Evolutionary conservation across 2,888 invertebrate genomes (phyloP), one percentile per base, ranked within the genome.

Genomic region (Melipona bicolor): DNA sequence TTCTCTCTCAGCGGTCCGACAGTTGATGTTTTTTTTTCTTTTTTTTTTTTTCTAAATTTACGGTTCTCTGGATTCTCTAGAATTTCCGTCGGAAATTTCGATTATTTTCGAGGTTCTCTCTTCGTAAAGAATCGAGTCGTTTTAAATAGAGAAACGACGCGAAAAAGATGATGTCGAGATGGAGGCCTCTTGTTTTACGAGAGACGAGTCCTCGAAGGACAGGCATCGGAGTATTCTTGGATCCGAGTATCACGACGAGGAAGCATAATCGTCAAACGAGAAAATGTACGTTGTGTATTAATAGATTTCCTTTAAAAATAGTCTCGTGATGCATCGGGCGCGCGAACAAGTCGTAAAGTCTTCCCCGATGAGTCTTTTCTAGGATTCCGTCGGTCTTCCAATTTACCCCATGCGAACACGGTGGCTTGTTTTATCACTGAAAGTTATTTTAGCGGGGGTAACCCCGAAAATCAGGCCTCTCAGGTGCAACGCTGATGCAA

Each of bases 201-300:
- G 43, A 43, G 74, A 56, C 56, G 70, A 82, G 75, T 74, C 64
- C 59, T 81, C 54, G 82, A 70, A 43, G 70, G 83, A 76, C 54
- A 49, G 61, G 0, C 62, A 61, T n/a, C 2, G 50, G 36, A 27
- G 70, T 83, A 83, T 83, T 83, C 83, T 83, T 71, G 65, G 82
- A 82, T 2, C 17, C 54, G 65, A 83, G 70, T 75, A 61, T 78
- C 74, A 67, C 65, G 78, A 67, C 52, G 70, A 59, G 74, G 78
- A 71, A 67, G 71, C 78, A 78, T 67, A 67, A 78, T 79, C 74
- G 79, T 83, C 50, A 71, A 84, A 83, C 73, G 83, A 77, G 83
- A 83, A 78, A 83, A 78, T 84, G 71, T 73, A 84, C 67, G 15
- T 52, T n/a, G 67, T 79, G 67, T 79, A 84, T 83, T 84, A 77